These are phyloP conservation scores for Polypedilum vanderplanki DNA, from an alignment of 1,140 invertebrate species.

Conservation along the genomic window DNA sequence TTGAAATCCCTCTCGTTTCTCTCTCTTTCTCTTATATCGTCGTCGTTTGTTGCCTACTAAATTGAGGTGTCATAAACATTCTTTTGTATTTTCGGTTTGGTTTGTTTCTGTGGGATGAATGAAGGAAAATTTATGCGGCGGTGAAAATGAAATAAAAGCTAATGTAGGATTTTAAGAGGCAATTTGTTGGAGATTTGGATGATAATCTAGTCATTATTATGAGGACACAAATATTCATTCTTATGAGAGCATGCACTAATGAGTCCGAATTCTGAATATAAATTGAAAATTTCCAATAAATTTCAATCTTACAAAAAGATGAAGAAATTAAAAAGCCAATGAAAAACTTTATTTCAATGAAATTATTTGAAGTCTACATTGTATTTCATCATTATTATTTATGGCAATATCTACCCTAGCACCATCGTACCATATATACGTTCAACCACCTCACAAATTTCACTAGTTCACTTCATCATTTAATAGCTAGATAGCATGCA, in stretches of 20 bases:
- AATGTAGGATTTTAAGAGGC: too few relatives aligned
- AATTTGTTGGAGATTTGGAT: too few relatives aligned
- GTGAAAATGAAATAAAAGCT: neutral
- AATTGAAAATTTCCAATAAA: neutral
- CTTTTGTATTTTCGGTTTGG: neutral
- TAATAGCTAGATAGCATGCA: slow-evolving; percentile 12
- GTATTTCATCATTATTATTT: neutral
- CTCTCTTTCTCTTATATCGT: too few relatives aligned
- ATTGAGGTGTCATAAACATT: neutral
- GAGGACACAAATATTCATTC: too few relatives aligned
- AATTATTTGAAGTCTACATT: neutral
- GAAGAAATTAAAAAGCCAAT: neutral
- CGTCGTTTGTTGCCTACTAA: too few relatives aligned
- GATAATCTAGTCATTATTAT: too few relatives aligned
- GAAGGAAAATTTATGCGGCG: neutral
- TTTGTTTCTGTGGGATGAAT: neutral
- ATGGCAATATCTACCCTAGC: neutral
- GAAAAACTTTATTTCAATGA: neutral
- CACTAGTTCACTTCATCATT: slow-evolving; percentile 3
- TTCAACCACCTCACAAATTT: neutral
- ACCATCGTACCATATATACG: neutral
- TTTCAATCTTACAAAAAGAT: neutral
- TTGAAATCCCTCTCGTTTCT: too few relatives aligned
- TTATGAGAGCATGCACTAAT: too few relatives aligned
- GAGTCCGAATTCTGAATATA: too few relatives aligned